These are phyloP conservation scores for Drosophila longiperda DNA, from an alignment of 2,888 invertebrate species.

Conservation along the genomic window DNA sequence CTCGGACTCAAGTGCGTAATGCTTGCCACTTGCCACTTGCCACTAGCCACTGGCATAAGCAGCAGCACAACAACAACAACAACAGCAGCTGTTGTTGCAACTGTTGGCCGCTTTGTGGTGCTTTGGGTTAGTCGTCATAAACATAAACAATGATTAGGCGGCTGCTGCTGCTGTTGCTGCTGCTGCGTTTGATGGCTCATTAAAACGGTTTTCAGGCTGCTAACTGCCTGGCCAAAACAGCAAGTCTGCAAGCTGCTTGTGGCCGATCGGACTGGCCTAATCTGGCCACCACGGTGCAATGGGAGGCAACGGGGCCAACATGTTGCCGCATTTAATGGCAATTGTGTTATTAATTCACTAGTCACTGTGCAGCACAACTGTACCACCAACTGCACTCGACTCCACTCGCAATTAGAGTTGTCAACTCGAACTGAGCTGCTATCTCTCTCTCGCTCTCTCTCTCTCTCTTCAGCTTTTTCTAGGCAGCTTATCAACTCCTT, in stretches of 20 bases:
- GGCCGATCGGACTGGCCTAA: constrained; percentile 10
- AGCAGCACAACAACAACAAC: not conserved
- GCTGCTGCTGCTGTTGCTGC: constrained; percentile 29
- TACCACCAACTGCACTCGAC: constrained; percentile 1
- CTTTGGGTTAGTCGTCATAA: constrained; percentile 49
- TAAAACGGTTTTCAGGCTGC: constrained; percentile 69
- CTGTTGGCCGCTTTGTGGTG: constrained; percentile 10
- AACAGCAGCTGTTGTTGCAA: not conserved
- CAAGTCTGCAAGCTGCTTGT: not conserved
- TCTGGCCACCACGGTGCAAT: not conserved
- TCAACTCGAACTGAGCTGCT: constrained; percentile 7
- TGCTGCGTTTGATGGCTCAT: constrained; percentile 58
- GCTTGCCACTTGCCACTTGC: constrained; percentile 34
- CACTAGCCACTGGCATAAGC: constrained; percentile 19
- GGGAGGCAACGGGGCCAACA: not conserved
- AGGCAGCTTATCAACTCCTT: not conserved
- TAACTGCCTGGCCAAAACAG: constrained; percentile 10
- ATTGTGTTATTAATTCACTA: constrained; percentile 47
- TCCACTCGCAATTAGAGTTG: constrained; percentile 6
- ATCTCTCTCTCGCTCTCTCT: not conserved
- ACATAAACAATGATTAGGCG: constrained; percentile 78
- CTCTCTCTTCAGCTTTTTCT: not conserved
- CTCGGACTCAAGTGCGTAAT: constrained; percentile 36
- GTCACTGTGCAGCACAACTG: constrained; percentile 33
- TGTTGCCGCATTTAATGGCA: constrained; percentile 7